Base-by-base conservation (phyloP, 2,797 vertebrate genomes). In the Macroramphosus scolopax region DNA sequence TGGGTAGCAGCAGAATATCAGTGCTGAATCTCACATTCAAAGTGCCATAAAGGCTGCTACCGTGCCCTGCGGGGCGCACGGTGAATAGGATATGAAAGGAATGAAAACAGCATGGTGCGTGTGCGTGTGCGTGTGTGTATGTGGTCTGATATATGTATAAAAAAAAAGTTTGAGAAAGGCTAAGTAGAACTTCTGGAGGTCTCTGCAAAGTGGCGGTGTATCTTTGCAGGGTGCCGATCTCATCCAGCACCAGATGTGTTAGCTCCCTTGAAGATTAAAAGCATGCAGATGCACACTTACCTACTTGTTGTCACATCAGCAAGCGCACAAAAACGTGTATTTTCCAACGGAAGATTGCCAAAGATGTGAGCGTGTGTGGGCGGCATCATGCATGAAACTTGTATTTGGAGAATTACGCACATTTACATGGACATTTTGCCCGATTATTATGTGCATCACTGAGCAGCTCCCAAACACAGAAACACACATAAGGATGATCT, bases 221-320 rank as follows among this genome's bases (percentile, higher is more conserved):
- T 64, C 83, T 88, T 81, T 87, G 83, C 53, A 9, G 37, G 53
- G 55, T 75, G 82, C 72, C 75, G 37, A 73, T 59, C 69, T 74
- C 48, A 65, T 62, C 64, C 61, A 53, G 73, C 51, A 25, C 78
- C 47, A 71, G 81, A 76, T 75, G 83, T 86, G 30, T 80, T 76
- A 83, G 81, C 83, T 85, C 83, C 75, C 39, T 24, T 47, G 61
- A 16, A 40, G 55, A 58, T 69, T 17, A 16, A 75, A 84, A 61
- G 59, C 68, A 63, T 2, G 18, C 31, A 45, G 29, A 15, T 49
- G 17, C 38, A 49, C 37, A 55, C n/a, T n/a, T n/a, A n/a, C n/a
- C n/a, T n/a, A n/a, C n/a, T n/a, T n/a, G n/a, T n/a, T n/a, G n/a
- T n/a, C n/a, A n/a, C n/a, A n/a, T n/a, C n/a, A n/a, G n/a, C n/a